Base-by-base conservation (phyloP, 2,113 vertebrate species). In the Sander lucioperca region DNA sequence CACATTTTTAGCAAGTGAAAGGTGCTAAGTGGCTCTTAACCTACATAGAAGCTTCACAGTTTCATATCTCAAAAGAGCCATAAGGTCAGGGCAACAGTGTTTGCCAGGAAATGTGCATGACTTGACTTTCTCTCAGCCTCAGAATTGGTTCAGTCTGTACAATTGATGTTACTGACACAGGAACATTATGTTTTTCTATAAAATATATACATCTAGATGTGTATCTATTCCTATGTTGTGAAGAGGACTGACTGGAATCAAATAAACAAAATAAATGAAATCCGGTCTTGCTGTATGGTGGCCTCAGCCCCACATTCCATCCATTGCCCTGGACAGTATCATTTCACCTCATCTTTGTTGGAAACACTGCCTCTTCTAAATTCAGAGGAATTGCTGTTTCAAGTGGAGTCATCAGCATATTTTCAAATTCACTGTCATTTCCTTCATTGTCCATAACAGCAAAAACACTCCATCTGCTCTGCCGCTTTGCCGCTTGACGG, bases 331-430 rank as follows among this genome's bases (percentile, higher is more conserved):
- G 25, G 58, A 91, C 50, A 59, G 18, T 61, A 83, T 78, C 5
- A 45, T 57, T 77, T 75, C 51, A 79, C 77, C 45, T 74, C 66
- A 68, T 63, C 74, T 82, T 33, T 33, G 33, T 33, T 6, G 5
- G 58, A 79, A 85, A 74, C 68, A 43, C 81, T 47, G 67, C 57
- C 78, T 87, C 76, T 30, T 88, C 65, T 82, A 85, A 71, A 88
- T 87, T 90, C 90, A 80, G 74, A 74, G 47, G 65, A 86, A 90
- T 83, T 62, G 80, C 85, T 86, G 43, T 90, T 89, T 91, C 57
- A 85, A 89, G 87, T 68, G 80, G 85, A 80, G 86, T 89, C 89
- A 94, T 95, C 93, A 94, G 94, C 90, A 93, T 87, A 91, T 94
- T 94, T 93, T 90, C 77, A 83, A 91, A 94, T 87, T 86, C 85